Base-by-base conservation (phyloP, 2,113 vertebrate genomes). In the Picathartes gymnocephalus region DNA sequence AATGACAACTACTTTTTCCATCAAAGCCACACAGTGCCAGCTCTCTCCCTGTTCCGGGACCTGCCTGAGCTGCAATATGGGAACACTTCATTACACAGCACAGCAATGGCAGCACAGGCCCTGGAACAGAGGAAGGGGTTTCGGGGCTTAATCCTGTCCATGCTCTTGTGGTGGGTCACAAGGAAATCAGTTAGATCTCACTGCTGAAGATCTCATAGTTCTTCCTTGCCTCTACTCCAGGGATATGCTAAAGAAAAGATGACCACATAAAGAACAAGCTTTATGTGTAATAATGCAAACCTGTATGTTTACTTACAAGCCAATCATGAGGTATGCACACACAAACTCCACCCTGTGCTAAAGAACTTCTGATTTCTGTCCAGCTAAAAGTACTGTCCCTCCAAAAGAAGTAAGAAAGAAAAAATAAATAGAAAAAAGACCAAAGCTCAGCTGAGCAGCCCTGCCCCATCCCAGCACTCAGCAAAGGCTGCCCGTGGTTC, bases 221-320 rank as follows among this genome's bases (percentile, higher is more conserved):
- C 62, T 45, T 30, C 40, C 10, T 40, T 21, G 56, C 48, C 62
- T 57, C 58, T 47, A 1, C 68, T 66, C 15, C 60, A 25, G 44
- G 53, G 42, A n/a, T 3, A 21, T 0, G 30, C 54, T n/a, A 45
- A 44, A 60, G 69, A 33, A 81, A 79, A 53, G 1, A 17, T 8
- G 40, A 45, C 21, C 39, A 10, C 2, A 17, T 35, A 12, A 31
- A 83, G 72, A 50, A 60, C 15, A 47, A 58, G 30, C 30, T 10
- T 53, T 65, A 25, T 24, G 42, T 28, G 27, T 35, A 87, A 42
- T 45, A 45, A 65, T 1, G 23, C 68, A 88, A 90, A 94, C 90
- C 93, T 90, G 81, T 33, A 68, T 48, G 48, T 72, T 93, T 53
- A 42, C 73, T 85, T 72, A 51, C 77, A 74, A 74, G 23, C 86